Evolutionary conservation across 2,888 invertebrate species (phyloP), one percentile per base, ranked within the genome.

Genomic region (Tanytarsus gracilentus): DNA sequence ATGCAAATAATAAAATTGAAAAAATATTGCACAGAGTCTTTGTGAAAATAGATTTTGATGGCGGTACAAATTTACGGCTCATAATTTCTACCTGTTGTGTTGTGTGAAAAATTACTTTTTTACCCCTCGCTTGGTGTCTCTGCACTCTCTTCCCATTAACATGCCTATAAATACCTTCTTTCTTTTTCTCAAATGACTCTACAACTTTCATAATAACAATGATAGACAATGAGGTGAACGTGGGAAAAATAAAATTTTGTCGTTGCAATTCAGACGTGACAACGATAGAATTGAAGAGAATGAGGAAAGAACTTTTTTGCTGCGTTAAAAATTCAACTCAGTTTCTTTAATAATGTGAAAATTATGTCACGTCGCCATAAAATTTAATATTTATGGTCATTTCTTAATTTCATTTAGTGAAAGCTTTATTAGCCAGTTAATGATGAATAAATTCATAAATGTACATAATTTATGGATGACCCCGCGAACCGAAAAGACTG

Each of bases 171-270:
- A n/a, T 14, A 29, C 9, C 5, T 14, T 33, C 16, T 14, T 36
- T 36, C n/a, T 36, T 14, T 36, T 36, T 36, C 36, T 16, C 27
- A 26, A 49, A 49, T 26, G 49, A 49, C 49, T 26, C 26, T 49
- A 49, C 25, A 49, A n/a, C 49, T 49, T 49, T 49, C 49, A 49
- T 49, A 49, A 49, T 27, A 11, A 27, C 27, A 25, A 49, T 25
- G 27, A 49, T 39, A 26, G 55, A 25, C 21, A 44, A 44, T 44
- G 21, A 18, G 44, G 18, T 40, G 14, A 55, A 55, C 55, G 55
- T 55, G 55, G 55, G 55, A 55, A 55, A 55, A 40, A n/a, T 6
- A 23, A 18, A 49, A 48, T 40, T 8, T n/a, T n/a, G n/a, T 23
- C 23, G 44, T 23, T 44, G 40, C 40, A 53, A 36, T 9, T 14